Base-by-base conservation (phyloP, 1,140 invertebrate genomes). In the Formica selysi region DNA sequence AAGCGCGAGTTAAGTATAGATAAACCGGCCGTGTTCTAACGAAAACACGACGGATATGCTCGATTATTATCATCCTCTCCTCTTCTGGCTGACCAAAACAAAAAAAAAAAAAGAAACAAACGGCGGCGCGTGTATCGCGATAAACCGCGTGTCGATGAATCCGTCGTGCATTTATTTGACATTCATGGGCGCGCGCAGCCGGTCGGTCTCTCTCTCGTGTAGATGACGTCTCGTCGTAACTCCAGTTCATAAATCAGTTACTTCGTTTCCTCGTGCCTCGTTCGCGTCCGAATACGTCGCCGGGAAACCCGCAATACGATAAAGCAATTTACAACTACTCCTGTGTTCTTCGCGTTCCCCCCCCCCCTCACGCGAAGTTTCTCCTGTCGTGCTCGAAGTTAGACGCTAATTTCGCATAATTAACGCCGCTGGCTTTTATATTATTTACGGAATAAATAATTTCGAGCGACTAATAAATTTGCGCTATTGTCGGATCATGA, bases 201-300 rank as follows among this genome's bases (percentile, higher is more conserved):
- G 67, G 41, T 61, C 54, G 38, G 32, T 29, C 48, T 51, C 78
- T 44, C 41, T 48, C 67, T 68, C 76, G 79, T 73, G 79, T 81
- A 44, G 67, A 81, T 29, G 79, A 81, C 51, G 38, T 73, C 79
- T 83, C 79, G 67, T 81, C 78, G 78, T 71, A 83, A 83, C 79
- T 83, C 79, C 68, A 61, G 79, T 83, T 83, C 79, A 83, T 83
- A 83, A 83, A 83, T 83, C 79, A 83, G 79, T 83, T 83, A 83
- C 79, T 83, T 74, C 79, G 54, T 74, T 83, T 74, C 79, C 38
- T 57, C 36, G 68, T 73, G 54, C 79, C 79, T 81, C 79, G 68
- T 80, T 80, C 78, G 78, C 78, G 67, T 83, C 79, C 79, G 57
- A 83, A 83, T 61, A 70, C 68, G 79, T 57, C 68, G 68, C 41